Base-by-base conservation (phyloP, 2,113 vertebrate species). In the Myrmecobius fasciatus region DNA sequence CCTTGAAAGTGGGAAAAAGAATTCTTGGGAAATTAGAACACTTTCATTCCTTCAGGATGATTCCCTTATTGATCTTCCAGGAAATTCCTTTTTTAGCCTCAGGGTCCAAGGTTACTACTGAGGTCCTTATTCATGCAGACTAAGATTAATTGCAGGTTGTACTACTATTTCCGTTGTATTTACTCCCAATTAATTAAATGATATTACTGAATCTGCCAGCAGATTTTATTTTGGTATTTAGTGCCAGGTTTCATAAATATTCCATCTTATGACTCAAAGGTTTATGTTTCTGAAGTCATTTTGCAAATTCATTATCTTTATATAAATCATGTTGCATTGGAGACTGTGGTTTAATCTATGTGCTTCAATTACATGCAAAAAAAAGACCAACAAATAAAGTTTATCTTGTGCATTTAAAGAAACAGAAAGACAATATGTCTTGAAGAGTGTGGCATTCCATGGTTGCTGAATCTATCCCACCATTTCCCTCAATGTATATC, bases 291-390 rank as follows among this genome's bases (percentile, higher is more conserved):
- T 92, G 90, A 52, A 83, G n/a, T 67, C 12, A 83, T 92, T 91
- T 92, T 52, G 9, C 25, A 49, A 2, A 24, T 83, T 92, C 56
- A 47, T 25, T 67, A 22, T 46, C 93, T 53, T 14, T 43, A 46
- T 43, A 46, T 92, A 89, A 95, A 88, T 92, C 89, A 43, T 31
- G 89, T 53, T 89, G 43, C 93, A 8, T 93, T 94, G 46, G 26
- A 91, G 90, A 8, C 36, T 7, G 31, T 93, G 90, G 12, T 28
- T 93, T 96, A 95, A 89, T 49, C 26, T 93, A 53, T 94, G 47
- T 26, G 20, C 25, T 90, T 25, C n/a, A 10, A 83, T 83, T n/a
- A 93, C 14, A 90, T 3, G 22, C 2, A 43, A 17, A 51, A 89
- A 89, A 96, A 95, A 52, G 52, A 83, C 22, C 91, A 53, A 91